Evolutionary conservation across 2,797 vertebrate genomes (phyloP), one percentile per base, ranked within the genome.

Genomic region (Calcarius lapponicus): DNA sequence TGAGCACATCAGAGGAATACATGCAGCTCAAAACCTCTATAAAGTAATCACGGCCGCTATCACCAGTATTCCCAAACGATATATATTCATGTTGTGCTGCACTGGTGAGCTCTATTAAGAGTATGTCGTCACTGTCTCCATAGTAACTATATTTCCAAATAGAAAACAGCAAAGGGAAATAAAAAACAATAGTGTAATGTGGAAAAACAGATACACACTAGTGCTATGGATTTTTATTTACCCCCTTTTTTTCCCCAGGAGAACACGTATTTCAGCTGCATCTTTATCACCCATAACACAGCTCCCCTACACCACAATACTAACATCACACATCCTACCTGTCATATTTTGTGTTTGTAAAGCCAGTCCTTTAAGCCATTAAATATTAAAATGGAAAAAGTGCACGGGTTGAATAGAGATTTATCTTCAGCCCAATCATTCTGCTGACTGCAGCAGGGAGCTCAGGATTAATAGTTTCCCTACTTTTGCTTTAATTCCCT

Each of bases 91-190:
- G 7, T 48, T 54, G 47, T 34, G 69, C 53, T 6, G 24, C 56
- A 25, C 61, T 47, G 42, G 56, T 51, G 78, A 80, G 74, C 73
- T 73, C 69, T 53, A 56, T 34, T 58, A 24, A 14, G 36, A 67
- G 34, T 18, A 16, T 73, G 54, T 50, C 51, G 25, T 80, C 91
- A 69, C 2, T 58, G 80, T 94, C 86, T 95, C 92, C 76, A 96
- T 83, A 92, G 90, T 73, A 93, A 95, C 93, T 76, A 1, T 54
- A 73, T 43, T 90, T 83, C 73, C 83, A 80, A 79, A 80, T 70
- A 36, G 67, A 85, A 95, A 87, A 90, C 43, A 79, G 60, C 75
- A 45, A 64, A 90, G 56, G 62, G 54, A 92, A 96, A 80, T 48
- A 72, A 81, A 86, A 58, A 72, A 28, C 51, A 75, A 76, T 12